Evolutionary conservation across 2,888 invertebrate species (phyloP), one percentile per base, ranked within the genome.

Genomic region (Aphodius sticticus): DNA sequence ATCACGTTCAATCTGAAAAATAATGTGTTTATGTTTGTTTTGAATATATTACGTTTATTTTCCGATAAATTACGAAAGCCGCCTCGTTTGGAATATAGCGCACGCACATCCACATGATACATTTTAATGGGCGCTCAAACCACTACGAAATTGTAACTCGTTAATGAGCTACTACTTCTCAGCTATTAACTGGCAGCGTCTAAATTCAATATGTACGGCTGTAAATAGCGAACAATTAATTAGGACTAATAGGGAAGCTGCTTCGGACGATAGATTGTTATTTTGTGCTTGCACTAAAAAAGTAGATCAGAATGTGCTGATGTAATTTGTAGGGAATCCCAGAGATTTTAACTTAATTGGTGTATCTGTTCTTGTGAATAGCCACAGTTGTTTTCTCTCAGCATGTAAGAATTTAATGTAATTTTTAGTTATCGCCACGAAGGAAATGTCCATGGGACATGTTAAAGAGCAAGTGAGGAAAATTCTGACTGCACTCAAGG

Each of bases 1-100:
- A 53, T 53, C 53, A 53, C 53, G 53, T 53, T 53, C 53, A 53
- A 53, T 53, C 53, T 53, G 53, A 53, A 53, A 53, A 53, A 53
- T 53, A 53, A 53, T 53, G 53, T 53, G 53, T 53, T 53, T 53
- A 53, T 53, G 53, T 53, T 53, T 53, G 53, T 53, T 53, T 53
- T 53, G 53, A 53, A 53, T 53, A 53, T 53, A 53, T 53, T 53
- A 53, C 9, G 53, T 53, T 53, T 53, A 53, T 53, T 53, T 53
- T 53, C 53, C 53, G 53, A 53, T 53, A 53, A 53, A 53, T 53
- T 53, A 53, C 53, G 53, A 53, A 53, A 53, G 53, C 53, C 53
- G 53, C 53, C 53, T 53, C 53, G 53, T 53, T 53, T 12, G 7
- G 12, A 53, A 53, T 53, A 53, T 53, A 12, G 53, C 53, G 7